phyloP scores from a whole-genome alignment of 2,113 vertebrate species.

The Crotalus helleri region DNA sequence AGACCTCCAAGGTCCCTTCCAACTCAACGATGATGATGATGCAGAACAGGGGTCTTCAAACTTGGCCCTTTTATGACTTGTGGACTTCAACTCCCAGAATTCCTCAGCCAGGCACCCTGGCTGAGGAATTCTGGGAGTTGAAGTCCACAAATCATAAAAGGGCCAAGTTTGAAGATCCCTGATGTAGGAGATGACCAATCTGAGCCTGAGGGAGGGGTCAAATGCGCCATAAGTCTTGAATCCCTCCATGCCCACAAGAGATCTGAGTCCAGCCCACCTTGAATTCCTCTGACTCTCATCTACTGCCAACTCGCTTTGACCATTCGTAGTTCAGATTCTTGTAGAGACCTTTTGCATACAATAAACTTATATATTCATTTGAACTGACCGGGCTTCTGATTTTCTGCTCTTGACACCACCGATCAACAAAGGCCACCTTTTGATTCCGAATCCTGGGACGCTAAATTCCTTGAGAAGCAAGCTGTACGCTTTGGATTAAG shows the following conservation, averaged over 20 bases:
- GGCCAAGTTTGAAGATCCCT: no score
- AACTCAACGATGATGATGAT: no score
- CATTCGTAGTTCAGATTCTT: neutral
- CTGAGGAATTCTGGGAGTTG: no score
- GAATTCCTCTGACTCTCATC: neutral
- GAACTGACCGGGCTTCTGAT: neutral
- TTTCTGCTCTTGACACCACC: constrained; percentile 32
- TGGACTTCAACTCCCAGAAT: no score
- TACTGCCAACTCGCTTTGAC: neutral
- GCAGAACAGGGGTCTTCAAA: no score
- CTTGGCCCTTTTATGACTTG: no score
- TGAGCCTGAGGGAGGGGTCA: neutral
- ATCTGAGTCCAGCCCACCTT: no score
- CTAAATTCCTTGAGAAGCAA: constrained; percentile 56
- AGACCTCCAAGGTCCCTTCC: no score
- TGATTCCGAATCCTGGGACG: constrained; percentile 46
- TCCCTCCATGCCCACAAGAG: neutral
- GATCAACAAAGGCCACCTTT: constrained; percentile 52
- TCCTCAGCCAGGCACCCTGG: no score
- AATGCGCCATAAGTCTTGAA: neutral
- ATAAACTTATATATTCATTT: neutral
- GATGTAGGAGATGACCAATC: neutral
- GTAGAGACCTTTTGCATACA: neutral
- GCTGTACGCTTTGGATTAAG: constrained; percentile 71
- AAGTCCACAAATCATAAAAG: no score